Evolutionary conservation across 2,797 vertebrate genomes (phyloP), one percentile per base, ranked within the genome.

Genomic region (Falco berigora): DNA sequence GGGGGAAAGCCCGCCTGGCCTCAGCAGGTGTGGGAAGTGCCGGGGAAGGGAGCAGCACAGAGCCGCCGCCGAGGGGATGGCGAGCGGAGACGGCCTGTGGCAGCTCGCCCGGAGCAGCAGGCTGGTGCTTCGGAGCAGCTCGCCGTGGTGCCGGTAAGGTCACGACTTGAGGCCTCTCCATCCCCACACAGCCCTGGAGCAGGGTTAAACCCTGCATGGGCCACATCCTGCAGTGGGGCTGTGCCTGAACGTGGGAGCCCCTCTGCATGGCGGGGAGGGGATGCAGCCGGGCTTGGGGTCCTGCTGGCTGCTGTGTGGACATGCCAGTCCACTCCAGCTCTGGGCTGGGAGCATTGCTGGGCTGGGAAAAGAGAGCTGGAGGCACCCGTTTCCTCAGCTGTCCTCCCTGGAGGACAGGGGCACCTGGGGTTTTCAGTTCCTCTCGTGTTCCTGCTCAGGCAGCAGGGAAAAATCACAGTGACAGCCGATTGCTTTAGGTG

Each of bases 91-190:
- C 53, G 12, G 44, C 0, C 10, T 18, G 25, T 3, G 20, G 32
- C 5, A 4, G 53, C 49, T 36, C 22, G 52, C 44, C 59, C 44
- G 9, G 10, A 10, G 61, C n/a, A 53, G 59, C 0, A 3, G 40
- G 5, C 22, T 30, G 23, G 27, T 5, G 55, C 6, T 69, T 32
- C 6, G 7, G 42, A 46, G n/a, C 2, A 1, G 42, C 46, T 46
- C 5, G 5, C 34, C 0, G 0, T 12, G n/a, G 28, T 32, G n/a
- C 59, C 10, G 25, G 22, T 44, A 53, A 0, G 0, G 27, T 49
- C 15, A 64, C 34, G 55, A 17, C 10, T 59, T 0, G 0, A 74
- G 23, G 40, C 15, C 23, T 12, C 32, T 10, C 76, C 13, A 5
- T 14, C 20, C 22, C 46, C 28, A 23, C 1, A 14, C 21, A 24